Evolutionary conservation across 2,797 vertebrate genomes (phyloP).

Genomic region (Heliangelus exortis): DNA sequence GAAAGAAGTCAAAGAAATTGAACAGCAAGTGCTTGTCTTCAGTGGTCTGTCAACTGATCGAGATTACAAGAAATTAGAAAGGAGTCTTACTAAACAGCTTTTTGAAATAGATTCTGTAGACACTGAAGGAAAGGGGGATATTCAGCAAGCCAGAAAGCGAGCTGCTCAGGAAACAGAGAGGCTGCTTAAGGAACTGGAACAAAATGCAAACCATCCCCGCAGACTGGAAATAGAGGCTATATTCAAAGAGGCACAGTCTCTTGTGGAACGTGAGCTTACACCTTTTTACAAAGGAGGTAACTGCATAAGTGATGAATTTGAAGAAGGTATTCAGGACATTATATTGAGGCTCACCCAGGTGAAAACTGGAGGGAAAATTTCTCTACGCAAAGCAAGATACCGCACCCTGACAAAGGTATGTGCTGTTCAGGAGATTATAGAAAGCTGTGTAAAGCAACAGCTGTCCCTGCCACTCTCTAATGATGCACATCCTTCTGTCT

Average conservation of each 20-base stretch:
- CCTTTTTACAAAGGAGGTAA: constrained; percentile 83
- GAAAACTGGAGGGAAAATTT: constrained; percentile 92
- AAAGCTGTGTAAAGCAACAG: constrained; percentile 85
- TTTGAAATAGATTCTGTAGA: constrained; percentile 96
- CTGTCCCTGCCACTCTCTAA: constrained; percentile 91
- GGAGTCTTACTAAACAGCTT: constrained; percentile 88
- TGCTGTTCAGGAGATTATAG: constrained; percentile 92
- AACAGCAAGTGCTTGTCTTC: constrained; percentile 89
- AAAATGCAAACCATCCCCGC: constrained; percentile 90
- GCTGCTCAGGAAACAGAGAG: constrained; percentile 91
- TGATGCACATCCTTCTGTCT: constrained; percentile 89
- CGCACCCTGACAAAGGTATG: constrained; percentile 91
- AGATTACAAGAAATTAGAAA: constrained; percentile 91
- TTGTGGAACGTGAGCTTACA: constrained; percentile 88
- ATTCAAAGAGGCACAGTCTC: constrained; percentile 85
- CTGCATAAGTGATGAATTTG: constrained; percentile 87
- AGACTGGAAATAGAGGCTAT: constrained; percentile 89
- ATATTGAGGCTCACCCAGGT: constrained; percentile 92
- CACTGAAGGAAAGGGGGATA: constrained; percentile 89
- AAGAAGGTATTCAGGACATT: constrained; percentile 91
- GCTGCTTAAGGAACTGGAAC: constrained; percentile 92
- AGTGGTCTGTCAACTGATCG: constrained; percentile 91
- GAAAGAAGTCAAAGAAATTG: constrained; percentile 86
- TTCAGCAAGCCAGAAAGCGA: constrained; percentile 90
- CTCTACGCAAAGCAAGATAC: constrained; percentile 92